Conservation (phyloP, 2,797 vertebrate genomes). For the Danio aesculapii region DNA sequence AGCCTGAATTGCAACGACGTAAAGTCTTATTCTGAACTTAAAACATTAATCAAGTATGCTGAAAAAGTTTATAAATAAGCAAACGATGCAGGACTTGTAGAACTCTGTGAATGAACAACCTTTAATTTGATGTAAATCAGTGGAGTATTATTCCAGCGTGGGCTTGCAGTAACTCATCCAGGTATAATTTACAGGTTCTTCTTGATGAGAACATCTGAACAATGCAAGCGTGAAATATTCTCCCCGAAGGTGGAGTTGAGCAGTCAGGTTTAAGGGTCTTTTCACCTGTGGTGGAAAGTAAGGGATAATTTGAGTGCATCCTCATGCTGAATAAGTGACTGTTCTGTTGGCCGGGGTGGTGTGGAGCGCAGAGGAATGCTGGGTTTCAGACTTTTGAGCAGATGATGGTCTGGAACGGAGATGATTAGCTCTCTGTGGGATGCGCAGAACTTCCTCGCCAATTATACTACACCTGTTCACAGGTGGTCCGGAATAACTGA, state of each 20-base stretch:
- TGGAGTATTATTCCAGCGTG: background rate
- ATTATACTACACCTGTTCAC: conserved; percentile 39
- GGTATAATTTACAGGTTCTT: background rate
- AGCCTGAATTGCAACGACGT: no score
- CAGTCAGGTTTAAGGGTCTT: background rate
- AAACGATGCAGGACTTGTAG: background rate
- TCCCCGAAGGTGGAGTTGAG: background rate
- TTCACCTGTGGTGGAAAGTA: background rate
- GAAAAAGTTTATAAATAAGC: background rate
- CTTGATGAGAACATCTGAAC: background rate
- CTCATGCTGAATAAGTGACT: conserved; percentile 27
- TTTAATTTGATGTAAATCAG: background rate
- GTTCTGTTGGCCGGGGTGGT: background rate
- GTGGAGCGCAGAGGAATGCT: background rate
- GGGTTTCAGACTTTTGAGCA: conserved; percentile 47
- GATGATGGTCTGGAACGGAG: conserved; percentile 18
- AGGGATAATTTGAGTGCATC: conserved; percentile 10
- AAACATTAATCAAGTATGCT: background rate
- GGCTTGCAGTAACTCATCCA: background rate
- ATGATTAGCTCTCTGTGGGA: conserved; percentile 38
- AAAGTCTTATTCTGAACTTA: background rate
- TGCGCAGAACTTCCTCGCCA: conserved; percentile 21
- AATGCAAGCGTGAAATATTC: background rate
- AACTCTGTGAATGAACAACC: background rate
- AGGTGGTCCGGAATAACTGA: conserved; percentile 34